phyloP scores from a whole-genome alignment of 2,888 invertebrate species.

The Drosophila helvetica region DNA sequence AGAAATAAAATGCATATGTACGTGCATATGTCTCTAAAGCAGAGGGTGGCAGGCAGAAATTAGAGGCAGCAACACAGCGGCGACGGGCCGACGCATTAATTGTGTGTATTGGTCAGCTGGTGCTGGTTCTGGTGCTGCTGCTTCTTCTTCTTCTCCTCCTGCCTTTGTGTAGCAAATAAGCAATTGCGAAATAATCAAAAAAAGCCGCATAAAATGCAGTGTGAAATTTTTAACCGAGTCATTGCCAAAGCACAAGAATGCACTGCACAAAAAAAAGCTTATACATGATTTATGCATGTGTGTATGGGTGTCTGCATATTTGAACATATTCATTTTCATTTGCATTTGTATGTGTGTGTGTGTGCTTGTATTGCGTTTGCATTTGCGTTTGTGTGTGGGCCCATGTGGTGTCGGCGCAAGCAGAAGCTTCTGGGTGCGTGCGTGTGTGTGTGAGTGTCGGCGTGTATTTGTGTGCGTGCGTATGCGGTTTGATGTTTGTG shows the following conservation, averaged over 20 bases:
- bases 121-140: not conserved
- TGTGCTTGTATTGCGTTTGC: constrained; percentile 22
- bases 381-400: not conserved
- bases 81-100: not conserved
- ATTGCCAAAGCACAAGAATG: constrained; percentile 15
- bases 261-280: not conserved
- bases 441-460: constrained; percentile 27
- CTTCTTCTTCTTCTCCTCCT: not conserved
- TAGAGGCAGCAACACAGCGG: not conserved
- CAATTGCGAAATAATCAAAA: not conserved
- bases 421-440: not conserved
- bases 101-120: not conserved
- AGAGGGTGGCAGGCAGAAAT: constrained; percentile 1
- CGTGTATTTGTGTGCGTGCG: not conserved
- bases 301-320: constrained; percentile 21
- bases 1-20: constrained; percentile 42
- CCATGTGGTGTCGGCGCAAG: not conserved
- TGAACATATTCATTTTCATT: constrained; percentile 11
- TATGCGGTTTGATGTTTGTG: not conserved
- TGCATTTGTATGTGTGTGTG: constrained; percentile 16
- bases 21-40: not conserved
- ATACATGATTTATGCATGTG: constrained; percentile 18
- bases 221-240: constrained; percentile 25
- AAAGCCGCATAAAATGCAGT: constrained; percentile 25
- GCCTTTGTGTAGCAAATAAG: constrained; percentile 20